Evolutionary conservation across 2,888 invertebrate species (phyloP), one percentile per base, ranked within the genome.

Genomic region (Mechanitis messenoides): DNA sequence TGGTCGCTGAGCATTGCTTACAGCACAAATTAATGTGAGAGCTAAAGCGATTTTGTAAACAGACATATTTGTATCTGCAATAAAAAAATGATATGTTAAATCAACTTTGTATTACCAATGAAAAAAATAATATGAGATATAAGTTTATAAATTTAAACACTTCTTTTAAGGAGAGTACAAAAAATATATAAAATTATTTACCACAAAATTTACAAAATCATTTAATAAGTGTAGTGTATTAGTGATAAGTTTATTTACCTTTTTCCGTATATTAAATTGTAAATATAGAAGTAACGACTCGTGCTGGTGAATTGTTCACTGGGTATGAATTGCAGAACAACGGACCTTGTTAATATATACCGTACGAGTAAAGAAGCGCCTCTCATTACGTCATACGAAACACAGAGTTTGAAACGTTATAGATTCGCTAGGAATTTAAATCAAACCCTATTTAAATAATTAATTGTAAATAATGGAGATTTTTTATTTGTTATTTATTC

Each of bases 1-100:
- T 0, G 94, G 92, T 33, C 94, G 88, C 77, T 94, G 94, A 1
- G 90, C 90, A 56, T 31, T 65, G 60, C 46, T 54, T 5, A 66
- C 2, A 7, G 64, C 60, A 7, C 65, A 59, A 7, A 69, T 5
- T 6, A 67, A n/a, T 5, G 62, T 45, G 33, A 68, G 12, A 6
- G 66, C 33, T 3, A 68, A 1, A 7, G 33, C 53, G 11, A 68
- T 20, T 59, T 65, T 68, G 55, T 58, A 60, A 4, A 64, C 33
- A 6, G 65, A 58, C 71, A 71, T 71, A 56, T 59, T 66, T 59
- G 1, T 55, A 45, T 59, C 69, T 69, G 66, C 0, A 59, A 65
- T 53, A n/a, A 59, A 61, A 59, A 59, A 2, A 35, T 20, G 33
- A 45, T 28, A 59, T 35, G 20, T 20, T 20, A 1, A 56, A 46